phyloP scores from a whole-genome alignment of 2,797 vertebrate species.

The Serranus cabrilla region DNA sequence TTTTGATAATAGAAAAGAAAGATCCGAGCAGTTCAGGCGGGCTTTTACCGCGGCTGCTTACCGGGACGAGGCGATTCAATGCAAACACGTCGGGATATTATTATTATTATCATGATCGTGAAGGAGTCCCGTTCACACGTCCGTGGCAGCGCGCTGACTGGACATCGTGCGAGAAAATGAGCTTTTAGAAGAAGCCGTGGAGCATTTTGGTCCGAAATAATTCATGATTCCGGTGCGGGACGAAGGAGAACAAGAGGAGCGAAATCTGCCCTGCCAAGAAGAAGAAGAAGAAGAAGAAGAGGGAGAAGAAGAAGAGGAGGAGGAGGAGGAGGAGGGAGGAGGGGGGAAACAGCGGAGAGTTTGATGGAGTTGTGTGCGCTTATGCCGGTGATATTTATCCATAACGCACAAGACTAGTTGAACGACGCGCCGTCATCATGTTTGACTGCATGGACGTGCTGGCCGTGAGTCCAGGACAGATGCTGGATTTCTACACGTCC shows the following conservation, averaged over 20 bases:
- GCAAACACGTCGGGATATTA: slow-evolving; percentile 45
- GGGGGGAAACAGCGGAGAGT: slow-evolving; percentile 88
- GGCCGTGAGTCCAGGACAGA: slow-evolving; percentile 97
- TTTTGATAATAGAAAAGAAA: slow-evolving; percentile 48
- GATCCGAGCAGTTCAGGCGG: slow-evolving; percentile 38
- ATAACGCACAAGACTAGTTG: slow-evolving; percentile 62
- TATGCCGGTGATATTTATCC: slow-evolving; percentile 87
- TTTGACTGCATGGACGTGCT: slow-evolving; percentile 99
- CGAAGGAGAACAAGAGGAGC: slow-evolving; percentile 87
- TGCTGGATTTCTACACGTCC: slow-evolving; percentile 99
- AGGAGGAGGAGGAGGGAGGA: slow-evolving; percentile 31
- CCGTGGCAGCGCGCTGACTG: slow-evolving; percentile 79
- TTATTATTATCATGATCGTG: slow-evolving; percentile 21
- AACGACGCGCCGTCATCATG: slow-evolving; percentile 90
- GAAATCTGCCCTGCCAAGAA: slow-evolving; percentile 53
- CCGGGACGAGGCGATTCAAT: slow-evolving; percentile 40
- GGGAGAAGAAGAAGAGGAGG: slow-evolving; percentile 18
- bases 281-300: slow-evolving; percentile 33
- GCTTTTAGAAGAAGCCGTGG: slow-evolving; percentile 89
- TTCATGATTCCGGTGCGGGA: slow-evolving; percentile 94
- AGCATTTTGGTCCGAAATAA: slow-evolving; percentile 90
- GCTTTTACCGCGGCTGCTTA: slow-evolving; percentile 27
- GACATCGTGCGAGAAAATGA: slow-evolving; percentile 86
- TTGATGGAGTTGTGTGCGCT: slow-evolving; percentile 97
- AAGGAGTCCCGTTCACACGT: slow-evolving; percentile 34